These are phyloP conservation scores for Galerucella nymphaeae DNA, from an alignment of 2,888 invertebrate species.

Conservation along the genomic window DNA sequence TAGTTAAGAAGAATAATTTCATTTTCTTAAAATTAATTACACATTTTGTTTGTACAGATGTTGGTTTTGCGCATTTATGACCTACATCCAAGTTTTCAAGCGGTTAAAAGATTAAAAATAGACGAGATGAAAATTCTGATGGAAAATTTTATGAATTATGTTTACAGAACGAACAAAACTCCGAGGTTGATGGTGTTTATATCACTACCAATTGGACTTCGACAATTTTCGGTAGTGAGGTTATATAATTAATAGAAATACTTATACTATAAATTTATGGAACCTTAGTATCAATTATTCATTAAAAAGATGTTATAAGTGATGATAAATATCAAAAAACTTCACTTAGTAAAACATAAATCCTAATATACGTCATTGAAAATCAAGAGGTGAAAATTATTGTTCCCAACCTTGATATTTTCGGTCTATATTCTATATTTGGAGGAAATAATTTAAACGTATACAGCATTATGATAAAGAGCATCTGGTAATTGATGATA, in stretches of 20 bases:
- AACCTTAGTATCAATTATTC: no score
- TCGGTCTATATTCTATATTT: neutral
- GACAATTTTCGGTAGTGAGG: no score
- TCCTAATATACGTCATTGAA: no score
- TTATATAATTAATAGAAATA: no score
- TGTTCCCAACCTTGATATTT: neutral
- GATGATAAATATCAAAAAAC: no score
- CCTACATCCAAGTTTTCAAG: slow-evolving; percentile 2
- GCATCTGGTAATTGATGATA: slow-evolving; percentile 6
- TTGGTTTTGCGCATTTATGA: neutral
- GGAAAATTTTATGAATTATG: neutral
- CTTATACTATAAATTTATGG: no score
- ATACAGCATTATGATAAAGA: neutral
- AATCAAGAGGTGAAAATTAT: neutral
- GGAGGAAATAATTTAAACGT: neutral
- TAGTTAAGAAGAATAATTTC: no score
- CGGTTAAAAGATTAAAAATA: neutral
- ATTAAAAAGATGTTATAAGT: neutral
- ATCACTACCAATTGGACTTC: neutral
- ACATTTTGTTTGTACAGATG: neutral
- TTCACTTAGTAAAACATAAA: no score
- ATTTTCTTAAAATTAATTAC: no score
- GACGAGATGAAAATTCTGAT: neutral
- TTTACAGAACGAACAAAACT: neutral
- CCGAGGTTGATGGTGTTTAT: neutral